Evolutionary conservation across 2,888 invertebrate species (phyloP), one percentile per base, ranked within the genome.

Genomic region (Tetrapedia diversipes): DNA sequence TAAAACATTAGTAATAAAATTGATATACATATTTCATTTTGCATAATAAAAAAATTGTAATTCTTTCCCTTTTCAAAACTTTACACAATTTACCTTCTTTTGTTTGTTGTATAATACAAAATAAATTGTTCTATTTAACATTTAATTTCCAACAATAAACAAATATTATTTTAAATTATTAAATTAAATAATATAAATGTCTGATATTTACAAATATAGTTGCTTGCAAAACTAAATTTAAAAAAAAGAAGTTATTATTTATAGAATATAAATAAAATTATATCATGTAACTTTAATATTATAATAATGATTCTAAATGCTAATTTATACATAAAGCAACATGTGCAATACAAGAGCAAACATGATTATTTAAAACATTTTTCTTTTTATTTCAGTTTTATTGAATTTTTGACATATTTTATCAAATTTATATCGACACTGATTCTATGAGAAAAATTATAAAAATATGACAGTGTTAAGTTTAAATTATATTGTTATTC

Each of bases 1-100:
- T 43, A 67, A 77, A 76, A 61, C 65, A 72, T 71, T 79, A 63
- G 53, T 64, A 82, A 82, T 82, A 82, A 82, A 82, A 68, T 71
- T 70, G 47, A 75, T 74, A 74, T 69, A 68, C 51, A 64, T 60
- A 71, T 39, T 45, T 64, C 37, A 64, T 77, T 69, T 69, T 68
- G 63, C 66, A 61, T 56, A 68, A 71, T 10, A 41, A n/a, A 65
- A 43, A 29, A 53, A 69, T 29, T 34, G 24, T 51, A 51, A 57
- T 45, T 74, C 16, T 41, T 14, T 37, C 49, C 8, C 29, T 2
- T 41, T 6, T 45, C 51, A 22, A 45, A 65, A 19, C 4, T 61
- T 51, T 16, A 56, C 8, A 0, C 22, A 14, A n/a, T n/a, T 27
- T 59, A 29, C 19, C n/a, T 22, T 37, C 10, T 27, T 56, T 43